Evolutionary conservation across 2,888 invertebrate species (phyloP).

Genomic region (Caenorhabditis zanzibari): DNA sequence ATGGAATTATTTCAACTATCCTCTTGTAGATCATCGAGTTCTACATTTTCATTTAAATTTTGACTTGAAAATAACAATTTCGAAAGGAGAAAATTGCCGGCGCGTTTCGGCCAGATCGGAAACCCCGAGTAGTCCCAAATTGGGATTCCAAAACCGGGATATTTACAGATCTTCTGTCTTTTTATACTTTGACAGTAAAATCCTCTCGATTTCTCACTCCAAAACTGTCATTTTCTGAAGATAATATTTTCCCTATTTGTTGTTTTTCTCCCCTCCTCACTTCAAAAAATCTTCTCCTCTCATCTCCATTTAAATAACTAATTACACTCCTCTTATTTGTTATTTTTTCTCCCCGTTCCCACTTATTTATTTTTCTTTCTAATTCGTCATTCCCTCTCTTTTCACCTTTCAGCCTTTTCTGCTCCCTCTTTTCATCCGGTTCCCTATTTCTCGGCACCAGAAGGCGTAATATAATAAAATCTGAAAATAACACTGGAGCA

Average conservation of each 20-base stretch:
- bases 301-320: slow-evolving; percentile 21
- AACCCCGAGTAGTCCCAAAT: no score
- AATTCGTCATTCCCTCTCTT: neutral
- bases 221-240: no score
- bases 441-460: neutral
- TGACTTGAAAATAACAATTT: no score
- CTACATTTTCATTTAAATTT: no score
- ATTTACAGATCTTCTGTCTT: no score
- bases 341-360: neutral
- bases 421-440: slow-evolving; percentile 11
- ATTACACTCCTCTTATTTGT: slow-evolving; percentile 3
- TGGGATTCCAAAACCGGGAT: no score
- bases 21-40: no score
- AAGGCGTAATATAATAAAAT: slow-evolving; percentile 39
- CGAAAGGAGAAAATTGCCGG: no score
- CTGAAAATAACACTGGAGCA: slow-evolving; percentile 26
- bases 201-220: no score
- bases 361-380: slow-evolving; percentile 1
- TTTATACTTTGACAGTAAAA: no score
- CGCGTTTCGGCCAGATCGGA: no score
- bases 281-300: neutral
- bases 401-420: slow-evolving; percentile 1
- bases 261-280: neutral
- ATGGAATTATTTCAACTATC: no score
- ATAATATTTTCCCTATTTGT: neutral